These are phyloP conservation scores for Macrophya alboannulata DNA, from an alignment of 2,888 invertebrate genomes.

Conservation along the genomic window DNA sequence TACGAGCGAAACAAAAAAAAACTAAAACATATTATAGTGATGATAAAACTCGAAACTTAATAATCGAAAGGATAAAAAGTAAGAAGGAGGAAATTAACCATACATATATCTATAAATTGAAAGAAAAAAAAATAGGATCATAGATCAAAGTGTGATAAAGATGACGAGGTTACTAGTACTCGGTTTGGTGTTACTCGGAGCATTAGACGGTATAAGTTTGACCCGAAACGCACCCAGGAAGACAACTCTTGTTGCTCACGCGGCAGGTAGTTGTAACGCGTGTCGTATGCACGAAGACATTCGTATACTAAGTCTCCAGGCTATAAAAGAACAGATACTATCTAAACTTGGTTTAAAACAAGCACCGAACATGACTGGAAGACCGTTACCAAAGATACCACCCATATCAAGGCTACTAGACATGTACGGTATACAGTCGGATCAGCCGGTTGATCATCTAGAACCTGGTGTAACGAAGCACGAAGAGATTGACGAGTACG, in stretches of 20 bases:
- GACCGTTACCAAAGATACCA: constrained; percentile 82
- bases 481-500: constrained; percentile 80
- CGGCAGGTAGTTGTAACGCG: constrained; percentile 80
- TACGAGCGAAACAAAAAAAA: not conserved
- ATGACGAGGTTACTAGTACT: constrained; percentile 74
- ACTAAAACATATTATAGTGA: not conserved
- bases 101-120: not conserved
- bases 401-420: constrained; percentile 79
- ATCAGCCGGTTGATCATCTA: constrained; percentile 73
- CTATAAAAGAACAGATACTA: constrained; percentile 84
- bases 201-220: constrained; percentile 69
- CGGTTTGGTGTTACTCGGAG: constrained; percentile 74
- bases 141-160: constrained; percentile 64
- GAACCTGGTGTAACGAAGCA: constrained; percentile 79
- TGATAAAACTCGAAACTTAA: no score
- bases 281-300: constrained; percentile 83
- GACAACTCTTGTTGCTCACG: constrained; percentile 60
- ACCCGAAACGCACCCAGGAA: constrained; percentile 65
- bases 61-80: no score
- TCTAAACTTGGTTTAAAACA: constrained; percentile 83
- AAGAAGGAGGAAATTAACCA: not conserved
- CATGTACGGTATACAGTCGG: constrained; percentile 80
- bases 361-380: constrained; percentile 84
- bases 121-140: not conserved
- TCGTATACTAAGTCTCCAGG: constrained; percentile 82